Percentiles rank a stretch among this genome's conserved stretches.
phyloP scores from a whole-genome alignment of 2,113 vertebrate genomes.

The Heterochromis multidens region DNA sequence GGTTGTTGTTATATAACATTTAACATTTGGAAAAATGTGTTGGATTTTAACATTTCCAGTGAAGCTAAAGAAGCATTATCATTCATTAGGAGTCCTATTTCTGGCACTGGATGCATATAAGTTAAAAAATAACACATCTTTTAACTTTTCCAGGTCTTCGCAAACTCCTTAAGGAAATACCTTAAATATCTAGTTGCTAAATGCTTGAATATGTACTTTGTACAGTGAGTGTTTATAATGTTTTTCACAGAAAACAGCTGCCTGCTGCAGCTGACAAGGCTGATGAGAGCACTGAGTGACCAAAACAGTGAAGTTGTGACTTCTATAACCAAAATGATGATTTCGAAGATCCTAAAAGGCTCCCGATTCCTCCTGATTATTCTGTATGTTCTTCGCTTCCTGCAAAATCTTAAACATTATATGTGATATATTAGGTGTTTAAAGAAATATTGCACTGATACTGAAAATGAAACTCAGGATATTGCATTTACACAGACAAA shows the following conservation, averaged over 20 bases:
- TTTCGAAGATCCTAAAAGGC: background rate
- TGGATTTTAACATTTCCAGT: background rate
- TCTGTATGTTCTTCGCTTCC: background rate
- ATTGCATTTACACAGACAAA: background rate
- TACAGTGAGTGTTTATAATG: background rate
- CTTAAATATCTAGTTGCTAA: background rate
- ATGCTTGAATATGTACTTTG: background rate
- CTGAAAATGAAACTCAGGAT: background rate
- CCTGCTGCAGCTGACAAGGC: background rate
- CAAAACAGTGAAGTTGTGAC: background rate
- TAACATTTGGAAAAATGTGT: background rate
- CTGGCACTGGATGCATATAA: background rate
- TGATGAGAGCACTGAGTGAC: background rate
- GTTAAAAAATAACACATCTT: background rate
- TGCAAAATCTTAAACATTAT: background rate
- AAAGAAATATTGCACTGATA: rapidly evolving
- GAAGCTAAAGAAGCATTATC: background rate
- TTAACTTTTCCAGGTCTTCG: background rate
- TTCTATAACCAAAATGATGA: background rate
- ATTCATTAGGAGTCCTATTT: rapidly evolving
- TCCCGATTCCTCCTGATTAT: background rate
- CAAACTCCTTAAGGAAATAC: background rate
- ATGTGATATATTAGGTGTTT: rapidly evolving
- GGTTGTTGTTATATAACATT: background rate
- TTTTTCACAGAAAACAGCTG: background rate